phyloP scores from a whole-genome alignment of 2,888 invertebrate genomes.

The Campopleginae sp. region DNA sequence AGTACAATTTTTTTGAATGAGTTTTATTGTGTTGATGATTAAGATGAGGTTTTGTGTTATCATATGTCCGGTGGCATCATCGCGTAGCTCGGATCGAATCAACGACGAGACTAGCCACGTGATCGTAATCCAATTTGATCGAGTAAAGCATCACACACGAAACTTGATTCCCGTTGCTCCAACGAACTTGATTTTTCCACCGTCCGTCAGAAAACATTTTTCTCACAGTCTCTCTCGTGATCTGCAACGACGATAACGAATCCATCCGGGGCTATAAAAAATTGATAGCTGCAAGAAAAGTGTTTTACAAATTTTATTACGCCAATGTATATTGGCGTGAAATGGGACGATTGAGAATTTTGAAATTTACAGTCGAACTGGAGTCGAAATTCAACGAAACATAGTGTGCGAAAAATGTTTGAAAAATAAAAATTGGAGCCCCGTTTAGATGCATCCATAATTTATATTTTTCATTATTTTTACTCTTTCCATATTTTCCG shows the following conservation, averaged over 20 bases:
- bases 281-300: not conserved
- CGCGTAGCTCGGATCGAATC: slow-evolving; percentile 53
- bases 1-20: not conserved
- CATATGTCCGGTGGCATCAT: slow-evolving; percentile 27
- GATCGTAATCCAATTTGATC: slow-evolving; percentile 65
- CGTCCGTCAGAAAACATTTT: not conserved
- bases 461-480: not conserved
- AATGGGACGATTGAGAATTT: not conserved
- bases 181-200: slow-evolving; percentile 29
- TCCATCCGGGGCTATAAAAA: not conserved
- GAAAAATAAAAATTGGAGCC: not conserved
- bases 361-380: not conserved
- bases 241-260: not conserved
- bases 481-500: not conserved
- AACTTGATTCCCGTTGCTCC: slow-evolving; percentile 50
- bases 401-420: not conserved
- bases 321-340: not conserved
- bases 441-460: not conserved
- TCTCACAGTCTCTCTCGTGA: not conserved
- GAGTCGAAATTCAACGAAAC: not conserved
- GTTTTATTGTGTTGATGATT: not conserved
- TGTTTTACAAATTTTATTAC: not conserved
- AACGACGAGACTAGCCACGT: slow-evolving; percentile 60
- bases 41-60: slow-evolving; percentile 8
- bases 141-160: slow-evolving; percentile 46